These are phyloP conservation scores for Crypturellus tataupa DNA, from an alignment of 2,797 vertebrate genomes.

Conservation along the genomic window DNA sequence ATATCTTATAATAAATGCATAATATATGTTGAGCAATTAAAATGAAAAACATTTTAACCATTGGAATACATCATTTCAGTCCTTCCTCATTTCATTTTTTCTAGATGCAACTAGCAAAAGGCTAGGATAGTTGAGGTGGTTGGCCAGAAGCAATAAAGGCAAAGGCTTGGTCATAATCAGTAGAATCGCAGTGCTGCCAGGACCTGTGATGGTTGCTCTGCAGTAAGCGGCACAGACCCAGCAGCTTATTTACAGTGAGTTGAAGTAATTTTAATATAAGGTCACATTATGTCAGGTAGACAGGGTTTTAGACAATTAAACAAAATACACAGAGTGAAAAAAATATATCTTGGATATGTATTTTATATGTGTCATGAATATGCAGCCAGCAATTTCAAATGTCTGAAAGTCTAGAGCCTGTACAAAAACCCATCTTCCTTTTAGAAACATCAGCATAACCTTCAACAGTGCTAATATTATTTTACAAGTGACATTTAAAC, in stretches of 20 bases:
- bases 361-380: background rate
- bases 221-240: background rate
- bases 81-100: background rate
- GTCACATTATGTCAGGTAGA: background rate
- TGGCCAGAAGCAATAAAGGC: background rate
- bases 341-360: background rate
- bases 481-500: background rate
- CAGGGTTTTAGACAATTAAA: background rate
- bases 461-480: background rate
- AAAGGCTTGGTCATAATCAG: background rate
- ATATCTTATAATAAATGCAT: background rate
- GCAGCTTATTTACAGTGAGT: background rate
- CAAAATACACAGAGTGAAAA: background rate
- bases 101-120: background rate
- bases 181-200: background rate
- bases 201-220: background rate
- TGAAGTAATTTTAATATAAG: background rate
- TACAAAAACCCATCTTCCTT: background rate
- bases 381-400: background rate
- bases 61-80: background rate
- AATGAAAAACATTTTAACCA: background rate
- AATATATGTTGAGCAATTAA: background rate
- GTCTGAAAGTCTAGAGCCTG: background rate
- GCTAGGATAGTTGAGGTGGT: background rate
- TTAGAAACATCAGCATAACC: background rate